Evolutionary conservation across 2,113 vertebrate genomes (phyloP), one percentile per base, ranked within the genome.

Genomic region (Paracanthobrama guichenoti): DNA sequence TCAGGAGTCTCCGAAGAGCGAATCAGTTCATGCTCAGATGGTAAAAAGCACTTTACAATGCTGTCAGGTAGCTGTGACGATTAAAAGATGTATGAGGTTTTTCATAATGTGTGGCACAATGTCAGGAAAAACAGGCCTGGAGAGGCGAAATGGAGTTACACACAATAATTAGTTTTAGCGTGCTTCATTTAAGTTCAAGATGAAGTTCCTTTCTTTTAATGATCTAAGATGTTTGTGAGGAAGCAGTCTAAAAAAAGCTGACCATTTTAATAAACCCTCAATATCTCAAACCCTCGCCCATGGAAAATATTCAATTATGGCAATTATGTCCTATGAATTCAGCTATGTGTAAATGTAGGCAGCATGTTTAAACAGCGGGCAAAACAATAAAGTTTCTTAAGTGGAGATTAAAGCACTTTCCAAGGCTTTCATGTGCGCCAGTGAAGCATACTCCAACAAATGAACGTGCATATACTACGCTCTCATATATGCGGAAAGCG

Each of bases 111-210:
- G 79, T 26, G 79, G 55, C 60, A 67, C 48, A 26, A 55, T 53
- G 46, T 57, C 48, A 39, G 6, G 46, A 53, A 28, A 81, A 69
- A 67, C 59, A 48, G 59, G 9, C 53, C 20, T 22, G 16, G 28
- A 8, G 14, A 55, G 53, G 44, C 12, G 1, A 81, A 81, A 81
- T 80, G 1, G 24, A 81, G 62, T 67, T 60, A 22, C 24, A 11
- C 79, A 39, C 31, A 71, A 71, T 71, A 81, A 81, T 81, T 50
- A 50, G 62, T 67, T 50, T 50, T 14, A 67, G 24, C 12, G n/a
- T 46, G 77, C 77, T 79, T 80, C 60, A 67, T 80, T 80, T 80
- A 48, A 22, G 78, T 44, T 80, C 60, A 66, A 48, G 6, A 66
- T 66, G 44, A 20, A 46, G 44, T 50, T 66, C 60, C 24, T 35